These are phyloP conservation scores for Tinea trinotella DNA, from an alignment of 2,888 invertebrate species.

Conservation along the genomic window DNA sequence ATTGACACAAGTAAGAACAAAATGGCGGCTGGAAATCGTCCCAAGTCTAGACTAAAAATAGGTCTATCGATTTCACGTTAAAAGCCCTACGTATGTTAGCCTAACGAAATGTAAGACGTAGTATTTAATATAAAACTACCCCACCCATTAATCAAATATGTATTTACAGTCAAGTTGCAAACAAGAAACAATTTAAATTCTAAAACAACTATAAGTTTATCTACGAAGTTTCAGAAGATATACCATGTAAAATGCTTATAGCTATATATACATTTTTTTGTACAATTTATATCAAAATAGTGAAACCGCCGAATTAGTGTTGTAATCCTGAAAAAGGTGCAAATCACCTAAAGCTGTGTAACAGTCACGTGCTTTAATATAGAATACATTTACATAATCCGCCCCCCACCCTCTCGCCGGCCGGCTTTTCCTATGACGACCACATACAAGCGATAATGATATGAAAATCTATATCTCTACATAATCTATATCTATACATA, in stretches of 20 bases:
- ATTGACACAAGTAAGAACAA: neutral
- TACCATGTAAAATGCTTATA: no score
- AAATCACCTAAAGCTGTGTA: neutral
- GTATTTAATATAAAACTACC: neutral
- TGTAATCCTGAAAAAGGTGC: neutral
- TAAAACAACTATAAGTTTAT: no score
- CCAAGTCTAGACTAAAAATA: neutral
- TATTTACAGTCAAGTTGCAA: no score
- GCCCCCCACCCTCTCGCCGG: conserved; percentile 33
- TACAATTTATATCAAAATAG: no score
- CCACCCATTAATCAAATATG: neutral
- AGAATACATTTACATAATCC: conserved; percentile 29
- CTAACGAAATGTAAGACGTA: neutral
- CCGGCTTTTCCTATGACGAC: neutral
- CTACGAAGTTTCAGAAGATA: no score
- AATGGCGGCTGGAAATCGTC: neutral
- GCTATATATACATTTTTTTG: no score
- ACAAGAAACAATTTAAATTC: no score
- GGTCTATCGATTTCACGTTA: neutral
- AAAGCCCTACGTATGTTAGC: neutral
- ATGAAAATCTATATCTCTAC: no score
- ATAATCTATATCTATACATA: no score
- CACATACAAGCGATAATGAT: no score
- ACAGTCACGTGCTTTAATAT: conserved; percentile 35
- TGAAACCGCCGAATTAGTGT: no score